phyloP scores from a whole-genome alignment of 2,888 invertebrate species.

The Labia minor region DNA sequence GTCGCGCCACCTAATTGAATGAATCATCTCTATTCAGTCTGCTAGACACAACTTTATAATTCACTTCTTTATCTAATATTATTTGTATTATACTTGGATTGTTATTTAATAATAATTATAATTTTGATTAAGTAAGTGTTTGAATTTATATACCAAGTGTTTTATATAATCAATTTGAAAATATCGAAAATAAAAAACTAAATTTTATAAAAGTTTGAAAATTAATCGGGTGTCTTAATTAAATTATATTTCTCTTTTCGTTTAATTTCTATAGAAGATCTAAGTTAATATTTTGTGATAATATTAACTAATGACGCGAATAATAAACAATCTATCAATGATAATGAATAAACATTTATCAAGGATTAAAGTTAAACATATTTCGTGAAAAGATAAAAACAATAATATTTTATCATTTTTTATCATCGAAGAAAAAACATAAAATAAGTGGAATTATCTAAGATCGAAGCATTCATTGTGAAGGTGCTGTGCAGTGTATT shows the following conservation, averaged over 20 bases:
- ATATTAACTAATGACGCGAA: background rate
- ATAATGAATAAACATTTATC: conserved; percentile 13
- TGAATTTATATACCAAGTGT: too few species aligned
- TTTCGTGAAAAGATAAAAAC: background rate
- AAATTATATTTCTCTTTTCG: too few species aligned
- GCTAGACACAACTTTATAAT: background rate
- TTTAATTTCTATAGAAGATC: too few species aligned
- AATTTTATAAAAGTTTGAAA: too few species aligned
- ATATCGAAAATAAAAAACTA: too few species aligned
- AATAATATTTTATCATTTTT: background rate
- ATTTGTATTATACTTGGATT: too few species aligned
- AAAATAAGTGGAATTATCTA: background rate
- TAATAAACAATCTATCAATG: background rate
- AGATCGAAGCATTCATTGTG: background rate
- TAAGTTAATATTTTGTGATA: background rate
- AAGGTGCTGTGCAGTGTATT: too few species aligned
- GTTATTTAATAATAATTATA: too few species aligned
- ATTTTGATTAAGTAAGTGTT: too few species aligned
- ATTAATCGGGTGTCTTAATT: too few species aligned
- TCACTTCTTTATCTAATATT: background rate
- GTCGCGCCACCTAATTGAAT: background rate
- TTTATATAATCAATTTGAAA: too few species aligned
- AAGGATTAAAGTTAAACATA: background rate
- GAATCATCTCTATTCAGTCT: background rate
- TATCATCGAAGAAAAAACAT: background rate